phyloP scores from a whole-genome alignment of 1,140 invertebrate species.

The Delia radicum region DNA sequence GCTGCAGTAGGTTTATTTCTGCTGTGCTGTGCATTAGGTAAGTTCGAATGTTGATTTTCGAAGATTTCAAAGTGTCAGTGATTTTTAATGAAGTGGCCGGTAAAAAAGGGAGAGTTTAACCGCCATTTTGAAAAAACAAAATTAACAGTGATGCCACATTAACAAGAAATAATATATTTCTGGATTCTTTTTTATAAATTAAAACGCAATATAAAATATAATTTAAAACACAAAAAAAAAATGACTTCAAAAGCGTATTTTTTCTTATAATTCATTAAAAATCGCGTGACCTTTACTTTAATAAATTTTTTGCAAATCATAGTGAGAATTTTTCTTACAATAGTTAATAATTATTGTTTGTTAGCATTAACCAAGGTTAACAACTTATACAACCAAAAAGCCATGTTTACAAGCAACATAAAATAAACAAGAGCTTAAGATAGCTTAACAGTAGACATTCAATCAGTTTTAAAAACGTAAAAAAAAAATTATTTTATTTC shows the following conservation, averaged over 20 bases:
- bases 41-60: slow-evolving; percentile 31
- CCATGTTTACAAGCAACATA: not conserved
- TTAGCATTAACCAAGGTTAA: slow-evolving; percentile 2
- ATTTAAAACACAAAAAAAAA: not conserved
- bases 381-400: no score
- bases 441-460: not conserved
- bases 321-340: not conserved
- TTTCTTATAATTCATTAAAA: not conserved
- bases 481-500: no score
- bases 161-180: no score
- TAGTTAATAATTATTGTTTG: slow-evolving; percentile 3
- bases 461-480: no score
- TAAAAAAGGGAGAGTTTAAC: not conserved
- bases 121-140: not conserved
- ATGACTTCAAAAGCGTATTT: not conserved
- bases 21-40: slow-evolving; percentile 46
- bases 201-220: no score
- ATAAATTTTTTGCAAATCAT: not conserved
- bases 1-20: slow-evolving; percentile 46
- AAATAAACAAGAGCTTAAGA: not conserved
- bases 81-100: not conserved
- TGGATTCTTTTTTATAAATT: no score
- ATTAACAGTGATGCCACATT: slow-evolving; percentile 1
- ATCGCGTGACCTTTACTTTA: not conserved
- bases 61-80: not conserved